Conservation (phyloP, 2,888 invertebrate genomes). For the Cryptus viduatorius region DNA sequence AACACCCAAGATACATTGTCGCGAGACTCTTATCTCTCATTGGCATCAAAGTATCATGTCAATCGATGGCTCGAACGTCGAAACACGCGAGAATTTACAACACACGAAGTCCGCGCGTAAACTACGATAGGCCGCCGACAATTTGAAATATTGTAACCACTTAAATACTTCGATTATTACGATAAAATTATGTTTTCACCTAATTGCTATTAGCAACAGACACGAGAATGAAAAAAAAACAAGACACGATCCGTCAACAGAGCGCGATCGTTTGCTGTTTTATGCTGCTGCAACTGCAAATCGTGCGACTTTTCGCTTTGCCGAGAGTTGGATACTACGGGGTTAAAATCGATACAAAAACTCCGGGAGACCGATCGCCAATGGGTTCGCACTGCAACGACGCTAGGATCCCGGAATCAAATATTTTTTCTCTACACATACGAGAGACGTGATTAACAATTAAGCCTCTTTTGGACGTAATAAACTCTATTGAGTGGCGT, state of each 20-base stretch:
- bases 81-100: background rate
- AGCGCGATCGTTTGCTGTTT: conserved; percentile 23
- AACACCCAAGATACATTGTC: background rate
- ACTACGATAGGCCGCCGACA: no score
- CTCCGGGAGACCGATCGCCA: conserved; percentile 12
- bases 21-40: conserved; percentile 13
- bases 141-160: no score
- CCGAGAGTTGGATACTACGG: conserved; percentile 52
- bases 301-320: conserved; percentile 18
- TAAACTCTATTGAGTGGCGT: background rate
- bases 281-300: background rate
- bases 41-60: background rate
- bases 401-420: background rate
- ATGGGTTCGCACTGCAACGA: conserved; percentile 39
- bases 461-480: background rate
- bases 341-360: conserved; percentile 56
- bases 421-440: background rate
- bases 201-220: background rate
- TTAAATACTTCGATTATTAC: no score
- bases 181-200: no score
- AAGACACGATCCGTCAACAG: conserved; percentile 9
- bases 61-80: conserved; percentile 8
- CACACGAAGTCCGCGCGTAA: no score
- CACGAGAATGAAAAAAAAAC: background rate
- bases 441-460: background rate